Conservation (phyloP, 92 coral and sea anemone species). For the Virgularia gustaviana region DNA sequence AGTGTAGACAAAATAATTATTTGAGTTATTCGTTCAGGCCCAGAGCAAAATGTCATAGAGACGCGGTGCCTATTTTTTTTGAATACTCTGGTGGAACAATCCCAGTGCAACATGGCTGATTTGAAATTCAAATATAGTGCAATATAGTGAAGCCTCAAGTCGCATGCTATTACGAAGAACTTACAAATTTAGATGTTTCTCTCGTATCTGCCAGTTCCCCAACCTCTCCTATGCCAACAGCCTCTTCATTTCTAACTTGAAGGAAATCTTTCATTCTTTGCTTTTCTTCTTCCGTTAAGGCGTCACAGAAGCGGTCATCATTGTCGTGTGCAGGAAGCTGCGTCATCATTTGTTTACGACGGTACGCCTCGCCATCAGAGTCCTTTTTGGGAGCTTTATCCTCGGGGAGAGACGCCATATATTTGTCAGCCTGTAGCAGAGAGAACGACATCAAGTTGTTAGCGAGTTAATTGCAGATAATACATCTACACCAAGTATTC, state of each 20-base stretch:
- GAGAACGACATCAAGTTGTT: too few relatives aligned
- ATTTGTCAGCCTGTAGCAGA: conserved; percentile 83
- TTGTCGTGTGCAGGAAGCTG: conserved; percentile 97
- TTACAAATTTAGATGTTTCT: conserved; percentile 79
- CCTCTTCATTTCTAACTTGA: conserved; percentile 74
- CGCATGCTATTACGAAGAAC: conserved; percentile 12
- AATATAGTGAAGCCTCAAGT: not conserved
- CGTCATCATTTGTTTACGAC: conserved; percentile 95
- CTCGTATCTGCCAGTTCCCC: conserved; percentile 70
- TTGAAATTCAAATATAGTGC: not conserved
- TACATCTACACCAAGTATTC: too few relatives aligned
- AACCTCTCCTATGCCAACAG: conserved; percentile 95
- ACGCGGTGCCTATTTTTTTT: too few relatives aligned
- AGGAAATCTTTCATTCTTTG: conserved; percentile 82
- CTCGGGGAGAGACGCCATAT: conserved; percentile 87
- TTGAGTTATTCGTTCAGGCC: too few relatives aligned
- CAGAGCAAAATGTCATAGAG: too few relatives aligned
- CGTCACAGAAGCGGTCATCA: conserved; percentile 83
- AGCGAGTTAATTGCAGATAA: too few relatives aligned
- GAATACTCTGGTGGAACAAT: too few relatives aligned
- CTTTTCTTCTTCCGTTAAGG: conserved; percentile 70
- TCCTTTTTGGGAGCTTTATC: conserved; percentile 73
- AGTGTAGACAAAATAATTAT: too few relatives aligned
- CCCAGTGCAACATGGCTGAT: not conserved
- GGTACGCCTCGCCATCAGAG: conserved; percentile 84